Evolutionary conservation across 2,888 invertebrate genomes (phyloP).

Genomic region (Rhaphigaster nebulosa): DNA sequence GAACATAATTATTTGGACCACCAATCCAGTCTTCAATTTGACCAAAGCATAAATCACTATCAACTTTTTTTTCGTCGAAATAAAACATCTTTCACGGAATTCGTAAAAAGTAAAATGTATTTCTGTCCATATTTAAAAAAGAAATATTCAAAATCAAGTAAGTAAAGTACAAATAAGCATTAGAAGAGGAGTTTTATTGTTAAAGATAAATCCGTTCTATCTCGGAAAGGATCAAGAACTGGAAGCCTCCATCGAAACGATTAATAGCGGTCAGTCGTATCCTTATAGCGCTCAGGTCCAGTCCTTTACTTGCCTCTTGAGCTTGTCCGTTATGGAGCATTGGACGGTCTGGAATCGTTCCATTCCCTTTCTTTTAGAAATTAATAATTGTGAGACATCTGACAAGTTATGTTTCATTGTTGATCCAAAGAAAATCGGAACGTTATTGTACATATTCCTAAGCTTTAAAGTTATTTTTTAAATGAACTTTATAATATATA

Average conservation of each 20-base stretch:
- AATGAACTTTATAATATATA: too few relatives aligned
- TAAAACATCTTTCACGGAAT: too few relatives aligned
- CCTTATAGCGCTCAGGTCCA: neutral
- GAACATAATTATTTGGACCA: too few relatives aligned
- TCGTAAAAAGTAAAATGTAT: too few relatives aligned
- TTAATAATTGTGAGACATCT: neutral
- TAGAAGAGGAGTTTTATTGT: neutral
- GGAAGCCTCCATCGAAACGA: neutral
- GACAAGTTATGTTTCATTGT: neutral
- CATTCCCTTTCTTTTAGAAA: neutral
- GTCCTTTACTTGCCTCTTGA: neutral
- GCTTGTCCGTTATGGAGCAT: neutral
- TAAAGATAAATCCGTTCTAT: neutral
- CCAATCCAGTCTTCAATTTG: too few relatives aligned
- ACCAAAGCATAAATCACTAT: too few relatives aligned
- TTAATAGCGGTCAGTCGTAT: neutral
- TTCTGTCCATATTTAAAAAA: too few relatives aligned
- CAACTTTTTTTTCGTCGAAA: too few relatives aligned
- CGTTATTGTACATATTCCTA: neutral
- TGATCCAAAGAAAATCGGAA: neutral
- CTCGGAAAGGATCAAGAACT: neutral
- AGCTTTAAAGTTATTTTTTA: neutral
- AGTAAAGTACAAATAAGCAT: neutral
- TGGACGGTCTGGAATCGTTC: neutral
- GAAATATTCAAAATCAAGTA: neutral